These are phyloP conservation scores for Numida meleagris DNA, from an alignment of 2,113 vertebrate species.

Conservation along the genomic window DNA sequence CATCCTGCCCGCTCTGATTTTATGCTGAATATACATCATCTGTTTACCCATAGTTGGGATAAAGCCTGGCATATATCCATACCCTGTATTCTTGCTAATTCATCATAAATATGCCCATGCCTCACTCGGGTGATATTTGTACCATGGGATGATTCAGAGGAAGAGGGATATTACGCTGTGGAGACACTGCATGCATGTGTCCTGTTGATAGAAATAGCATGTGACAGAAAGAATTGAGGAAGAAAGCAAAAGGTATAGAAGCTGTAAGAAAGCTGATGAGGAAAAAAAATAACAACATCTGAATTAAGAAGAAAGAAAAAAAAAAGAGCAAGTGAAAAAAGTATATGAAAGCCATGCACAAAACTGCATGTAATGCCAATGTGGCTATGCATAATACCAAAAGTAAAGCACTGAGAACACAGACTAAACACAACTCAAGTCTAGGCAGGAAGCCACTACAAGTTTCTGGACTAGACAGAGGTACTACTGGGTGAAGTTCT, in stretches of 20 bases:
- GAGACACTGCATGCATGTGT: fast-evolving
- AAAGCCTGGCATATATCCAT: slow-evolving; percentile 58
- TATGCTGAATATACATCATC: slow-evolving; percentile 58
- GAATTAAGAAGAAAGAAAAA: neutral
- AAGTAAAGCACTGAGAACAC: neutral
- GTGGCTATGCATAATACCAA: fast-evolving
- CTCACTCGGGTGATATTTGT: slow-evolving; percentile 13
- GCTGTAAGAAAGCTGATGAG: neutral
- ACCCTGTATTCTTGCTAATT: slow-evolving; percentile 19
- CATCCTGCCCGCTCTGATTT: slow-evolving; percentile 67
- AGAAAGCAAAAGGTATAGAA: neutral
- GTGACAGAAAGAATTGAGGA: slow-evolving; percentile 13
- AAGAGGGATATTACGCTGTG: neutral
- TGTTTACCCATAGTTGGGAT: slow-evolving; percentile 54
- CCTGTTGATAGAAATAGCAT: neutral
- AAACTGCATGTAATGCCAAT: neutral
- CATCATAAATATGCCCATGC: neutral
- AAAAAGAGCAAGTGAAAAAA: fast-evolving
- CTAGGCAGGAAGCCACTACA: neutral
- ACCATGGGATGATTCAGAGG: neutral
- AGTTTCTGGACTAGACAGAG: neutral
- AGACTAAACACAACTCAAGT: neutral
- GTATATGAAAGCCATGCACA: neutral
- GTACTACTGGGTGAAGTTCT: neutral
- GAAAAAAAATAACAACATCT: neutral